phyloP scores from a whole-genome alignment of 2,888 invertebrate genomes.

The Metalampra italica region DNA sequence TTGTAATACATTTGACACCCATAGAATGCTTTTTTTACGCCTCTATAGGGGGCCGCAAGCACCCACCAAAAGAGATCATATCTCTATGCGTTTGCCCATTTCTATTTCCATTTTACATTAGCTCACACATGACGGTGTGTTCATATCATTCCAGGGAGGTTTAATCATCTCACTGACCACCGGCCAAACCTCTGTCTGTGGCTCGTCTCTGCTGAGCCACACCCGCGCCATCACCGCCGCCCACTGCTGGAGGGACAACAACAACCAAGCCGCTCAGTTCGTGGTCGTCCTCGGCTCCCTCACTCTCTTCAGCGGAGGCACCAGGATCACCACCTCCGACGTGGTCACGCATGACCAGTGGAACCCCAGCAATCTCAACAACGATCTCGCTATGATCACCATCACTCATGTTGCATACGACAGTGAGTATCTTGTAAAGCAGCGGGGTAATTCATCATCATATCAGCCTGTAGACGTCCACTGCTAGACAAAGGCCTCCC shows the following conservation, averaged over 20 bases:
- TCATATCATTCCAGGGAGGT: slow-evolving; percentile 21
- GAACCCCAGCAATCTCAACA: slow-evolving; percentile 14
- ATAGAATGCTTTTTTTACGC: too few relatives aligned
- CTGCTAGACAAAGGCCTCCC: too few relatives aligned
- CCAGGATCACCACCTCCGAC: slow-evolving; percentile 24
- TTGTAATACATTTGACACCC: too few relatives aligned
- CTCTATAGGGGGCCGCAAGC: too few relatives aligned
- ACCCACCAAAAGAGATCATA: not conserved
- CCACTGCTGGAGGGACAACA: slow-evolving; percentile 24
- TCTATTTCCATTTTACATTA: too few relatives aligned
- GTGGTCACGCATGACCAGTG: slow-evolving; percentile 29
- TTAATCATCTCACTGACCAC: slow-evolving; percentile 23
- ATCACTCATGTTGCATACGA: slow-evolving; percentile 12
- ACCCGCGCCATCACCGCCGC: slow-evolving; percentile 27
- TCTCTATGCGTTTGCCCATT: too few relatives aligned
- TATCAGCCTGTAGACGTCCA: too few relatives aligned
- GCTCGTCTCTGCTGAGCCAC: slow-evolving; percentile 35
- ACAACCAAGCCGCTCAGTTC: slow-evolving; percentile 18
- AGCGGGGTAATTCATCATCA: too few relatives aligned
- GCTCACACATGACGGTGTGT: too few relatives aligned
- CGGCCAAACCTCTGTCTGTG: slow-evolving; percentile 25
- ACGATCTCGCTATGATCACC: slow-evolving; percentile 34
- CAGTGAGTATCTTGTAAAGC: slow-evolving; percentile 18
- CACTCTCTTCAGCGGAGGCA: slow-evolving; percentile 32
- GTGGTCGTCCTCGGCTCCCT: slow-evolving; percentile 31